Conservation (phyloP, 2,797 vertebrate species). For the Otolemur crassicaudatus region DNA sequence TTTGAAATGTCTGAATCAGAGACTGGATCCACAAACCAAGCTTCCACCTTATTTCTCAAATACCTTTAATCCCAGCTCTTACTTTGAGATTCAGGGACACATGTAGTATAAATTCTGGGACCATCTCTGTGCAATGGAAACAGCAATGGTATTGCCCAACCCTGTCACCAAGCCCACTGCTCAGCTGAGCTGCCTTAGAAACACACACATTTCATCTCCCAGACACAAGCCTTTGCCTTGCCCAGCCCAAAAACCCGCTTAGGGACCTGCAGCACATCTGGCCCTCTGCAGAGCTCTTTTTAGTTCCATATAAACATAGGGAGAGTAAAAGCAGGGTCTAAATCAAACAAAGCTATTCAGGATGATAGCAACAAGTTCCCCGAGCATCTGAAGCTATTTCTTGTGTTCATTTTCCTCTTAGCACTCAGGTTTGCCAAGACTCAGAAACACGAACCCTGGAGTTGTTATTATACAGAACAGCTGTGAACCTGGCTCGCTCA, state of each 20-base stretch:
- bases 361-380: not conserved
- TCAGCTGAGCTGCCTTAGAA: not conserved
- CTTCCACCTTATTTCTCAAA: conserved; percentile 31
- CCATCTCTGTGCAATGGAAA: not conserved
- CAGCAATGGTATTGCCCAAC: not conserved
- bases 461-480: not conserved
- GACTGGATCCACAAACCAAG: not conserved
- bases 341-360: not conserved
- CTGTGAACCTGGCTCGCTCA: not conserved
- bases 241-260: too few relatives aligned
- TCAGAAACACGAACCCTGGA: not conserved
- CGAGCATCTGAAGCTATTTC: not conserved
- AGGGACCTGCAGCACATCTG: not conserved
- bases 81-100: not conserved
- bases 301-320: not conserved
- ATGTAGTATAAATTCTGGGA: not conserved
- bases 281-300: not conserved
- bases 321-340: not conserved
- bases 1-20: not conserved
- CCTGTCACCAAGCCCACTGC: too few relatives aligned
- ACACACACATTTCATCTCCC: not conserved
- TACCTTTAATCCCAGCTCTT: not conserved
- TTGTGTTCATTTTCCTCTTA: not conserved
- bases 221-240: not conserved
- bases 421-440: not conserved